Percentiles rank a stretch among this genome's conserved stretches.
These are phyloP conservation scores for Anolis apletophallus DNA, from an alignment of 2,797 vertebrate genomes.

Conservation along the genomic window DNA sequence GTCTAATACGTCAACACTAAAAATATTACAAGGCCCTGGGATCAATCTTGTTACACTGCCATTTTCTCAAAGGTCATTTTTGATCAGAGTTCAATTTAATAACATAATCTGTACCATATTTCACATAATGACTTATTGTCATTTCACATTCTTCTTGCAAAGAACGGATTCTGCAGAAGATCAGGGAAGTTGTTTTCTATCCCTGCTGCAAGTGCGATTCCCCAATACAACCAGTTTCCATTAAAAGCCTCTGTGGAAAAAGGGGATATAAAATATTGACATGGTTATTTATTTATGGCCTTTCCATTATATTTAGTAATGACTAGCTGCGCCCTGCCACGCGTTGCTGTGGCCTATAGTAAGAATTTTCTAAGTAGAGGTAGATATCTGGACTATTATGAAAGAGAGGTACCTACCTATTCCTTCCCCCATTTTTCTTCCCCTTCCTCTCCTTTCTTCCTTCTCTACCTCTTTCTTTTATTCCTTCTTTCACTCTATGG, in stretches of 20 bases:
- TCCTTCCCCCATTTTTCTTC: too few species aligned
- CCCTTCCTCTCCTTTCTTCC: too few species aligned
- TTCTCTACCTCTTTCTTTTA: too few species aligned
- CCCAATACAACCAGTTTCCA: background rate
- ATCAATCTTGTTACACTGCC: background rate
- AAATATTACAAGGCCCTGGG: background rate
- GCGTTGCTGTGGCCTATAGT: background rate
- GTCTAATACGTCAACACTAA: slow-evolving; percentile 12
- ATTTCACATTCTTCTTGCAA: accelerated
- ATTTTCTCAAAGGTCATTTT: slow-evolving; percentile 6
- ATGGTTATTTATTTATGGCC: slow-evolving; percentile 48
- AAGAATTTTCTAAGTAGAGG: too few species aligned
- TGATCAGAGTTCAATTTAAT: background rate
- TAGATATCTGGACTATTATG: too few species aligned
- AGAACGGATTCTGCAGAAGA: background rate
- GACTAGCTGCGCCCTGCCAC: background rate
- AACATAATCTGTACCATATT: background rate
- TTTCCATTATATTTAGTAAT: slow-evolving; percentile 57
- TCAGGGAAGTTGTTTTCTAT: background rate
- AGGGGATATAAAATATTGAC: slow-evolving; percentile 7
- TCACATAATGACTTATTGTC: background rate
- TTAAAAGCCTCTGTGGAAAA: slow-evolving; percentile 40
- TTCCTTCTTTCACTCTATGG: too few species aligned
- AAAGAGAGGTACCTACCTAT: too few species aligned
- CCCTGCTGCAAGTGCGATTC: background rate